Evolutionary conservation across 2,113 vertebrate genomes (phyloP).

Genomic region (Cheirogaleus medius): DNA sequence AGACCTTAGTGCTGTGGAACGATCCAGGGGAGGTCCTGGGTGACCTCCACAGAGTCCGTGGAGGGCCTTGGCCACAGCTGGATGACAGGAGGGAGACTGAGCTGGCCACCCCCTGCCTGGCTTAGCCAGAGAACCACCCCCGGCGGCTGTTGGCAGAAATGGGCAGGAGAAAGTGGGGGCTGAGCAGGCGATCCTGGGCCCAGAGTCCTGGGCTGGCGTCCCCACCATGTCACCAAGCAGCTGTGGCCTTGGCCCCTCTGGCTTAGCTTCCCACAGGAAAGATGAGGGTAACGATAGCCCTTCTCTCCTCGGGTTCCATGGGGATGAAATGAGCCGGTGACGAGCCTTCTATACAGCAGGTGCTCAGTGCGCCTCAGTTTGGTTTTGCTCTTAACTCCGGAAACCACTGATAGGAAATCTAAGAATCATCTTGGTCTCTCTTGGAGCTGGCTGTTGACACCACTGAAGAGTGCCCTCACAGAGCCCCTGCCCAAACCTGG

Average conservation of each 20-base stretch:
- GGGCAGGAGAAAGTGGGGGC: neutral
- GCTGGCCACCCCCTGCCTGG: neutral
- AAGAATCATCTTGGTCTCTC: neutral
- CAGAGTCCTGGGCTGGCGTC: neutral
- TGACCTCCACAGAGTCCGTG: neutral
- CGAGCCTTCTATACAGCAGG: neutral
- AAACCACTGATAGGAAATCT: neutral
- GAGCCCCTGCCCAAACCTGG: neutral
- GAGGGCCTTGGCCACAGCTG: neutral
- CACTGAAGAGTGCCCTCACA: neutral
- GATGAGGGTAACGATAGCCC: rapidly evolving
- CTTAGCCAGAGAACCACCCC: neutral
- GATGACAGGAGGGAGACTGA: neutral
- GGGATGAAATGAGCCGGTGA: neutral
- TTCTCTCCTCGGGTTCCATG: neutral
- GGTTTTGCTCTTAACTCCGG: neutral
- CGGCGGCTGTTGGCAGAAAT: neutral
- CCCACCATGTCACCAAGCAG: rapidly evolving
- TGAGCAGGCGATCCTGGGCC: neutral
- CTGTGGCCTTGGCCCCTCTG: neutral
- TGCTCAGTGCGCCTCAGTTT: neutral
- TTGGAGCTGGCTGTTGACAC: neutral
- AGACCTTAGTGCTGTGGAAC: no score
- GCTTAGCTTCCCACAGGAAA: neutral
- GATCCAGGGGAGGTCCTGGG: neutral